Evolutionary conservation across 2,888 invertebrate genomes (phyloP), one percentile per base, ranked within the genome.

Genomic region (Eulithis testata): DNA sequence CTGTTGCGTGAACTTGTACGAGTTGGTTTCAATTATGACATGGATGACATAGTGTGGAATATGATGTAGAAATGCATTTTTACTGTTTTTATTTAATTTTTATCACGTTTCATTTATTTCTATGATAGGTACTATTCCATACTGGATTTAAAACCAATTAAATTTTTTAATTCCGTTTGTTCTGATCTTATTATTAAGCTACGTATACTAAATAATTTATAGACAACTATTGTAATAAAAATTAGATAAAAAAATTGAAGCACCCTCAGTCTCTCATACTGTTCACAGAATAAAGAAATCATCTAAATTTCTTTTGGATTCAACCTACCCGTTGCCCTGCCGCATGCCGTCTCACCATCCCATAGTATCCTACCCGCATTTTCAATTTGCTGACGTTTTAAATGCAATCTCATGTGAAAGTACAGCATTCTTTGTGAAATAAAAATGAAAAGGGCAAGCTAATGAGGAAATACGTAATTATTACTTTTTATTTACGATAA

Each of bases 1-100:
- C 60, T 63, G 57, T 72, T 68, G 64, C 71, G 73, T 72, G 70
- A 71, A 72, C 68, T 69, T 43, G 56, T 49, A 72, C 74, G 14
- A 64, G 74, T 78, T 76, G 68, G 54, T 58, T 71, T 70, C 44
- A 54, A 58, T 60, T 69, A 65, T 69, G 62, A 66, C 68, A 52
- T 63, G 11, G 40, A 58, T 40, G 50, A 51, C 43, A 12, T 14
- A 31, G 2, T 6, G 5, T 11, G 21, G 9, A 9, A 50, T 31
- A 31, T 27, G 7, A 50, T 9, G 11, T 9, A 27, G 40, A 31
- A 31, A 31, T 31, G 31, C 31, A 3, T 5, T 31, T 31, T 2
- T 3, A 31, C 6, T 31, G 31, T 31, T 31, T 44, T 44, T 44
- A n/a, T 44, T n/a, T n/a, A n/a, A 14, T 49, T 49, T 49, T 49